Evolutionary conservation across 2,888 invertebrate genomes (phyloP), one percentile per base, ranked within the genome.

Genomic region (Folsomia manolachei): DNA sequence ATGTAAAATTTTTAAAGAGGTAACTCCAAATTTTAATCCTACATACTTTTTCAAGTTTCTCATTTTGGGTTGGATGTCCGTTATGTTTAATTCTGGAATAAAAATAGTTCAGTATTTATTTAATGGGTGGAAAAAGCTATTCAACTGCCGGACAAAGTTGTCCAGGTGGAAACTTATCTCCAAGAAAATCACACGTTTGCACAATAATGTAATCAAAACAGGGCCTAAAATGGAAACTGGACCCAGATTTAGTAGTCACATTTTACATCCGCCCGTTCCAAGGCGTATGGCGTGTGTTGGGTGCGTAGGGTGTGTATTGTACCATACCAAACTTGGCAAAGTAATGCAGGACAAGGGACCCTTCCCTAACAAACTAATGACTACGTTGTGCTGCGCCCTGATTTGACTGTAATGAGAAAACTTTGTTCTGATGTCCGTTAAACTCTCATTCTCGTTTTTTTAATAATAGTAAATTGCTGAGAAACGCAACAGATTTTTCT

Each of bases 181-280:
- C 56, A 7, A 56, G n/a, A 19, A 56, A 56, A 56, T 56, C 56
- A 56, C 56, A 56, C 56, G 56, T 56, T 56, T 21, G 56, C 56
- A 56, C 56, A 56, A 56, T 56, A 56, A 39, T 39, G 39, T 39
- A 39, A 39, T 39, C 56, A 39, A 39, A 39, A n/a, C 4, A 56
- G 21, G 18, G 56, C 56, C 56, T 56, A 56, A 56, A 56, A 56
- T 56, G 56, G 56, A 56, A 56, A 56, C 56, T 56, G 56, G 56
- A 56, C 18, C 7, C 56, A 56, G 56, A 56, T 56, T 56, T 56
- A 56, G 56, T n/a, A 56, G 56, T 56, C 56, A 56, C 56, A 56
- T 56, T 14, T 56, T 56, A 56, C 56, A 56, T 56, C 56, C 56
- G 56, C 56, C 51, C 51, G 51, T 51, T 51, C 51, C 51, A 51